Conservation (phyloP, 2,797 vertebrate species). For the Carduelis carduelis region DNA sequence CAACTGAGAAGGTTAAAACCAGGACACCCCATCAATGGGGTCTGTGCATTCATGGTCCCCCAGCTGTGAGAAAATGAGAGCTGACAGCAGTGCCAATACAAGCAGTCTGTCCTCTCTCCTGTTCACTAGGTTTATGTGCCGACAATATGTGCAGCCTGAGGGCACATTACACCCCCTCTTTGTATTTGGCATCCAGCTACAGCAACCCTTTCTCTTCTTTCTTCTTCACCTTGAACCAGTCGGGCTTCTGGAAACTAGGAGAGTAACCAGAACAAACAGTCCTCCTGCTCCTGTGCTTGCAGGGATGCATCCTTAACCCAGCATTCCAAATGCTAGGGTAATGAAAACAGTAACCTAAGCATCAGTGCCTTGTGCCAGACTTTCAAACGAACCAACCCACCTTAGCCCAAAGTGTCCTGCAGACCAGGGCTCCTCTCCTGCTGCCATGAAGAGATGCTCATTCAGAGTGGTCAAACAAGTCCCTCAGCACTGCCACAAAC, state of each 20-base stretch:
- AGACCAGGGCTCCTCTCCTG: background rate
- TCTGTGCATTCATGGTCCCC: conserved; percentile 30
- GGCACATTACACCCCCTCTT: background rate
- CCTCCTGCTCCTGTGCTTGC: background rate
- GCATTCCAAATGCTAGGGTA: background rate
- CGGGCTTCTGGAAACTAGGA: background rate
- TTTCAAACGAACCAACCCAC: background rate
- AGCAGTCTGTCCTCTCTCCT: background rate
- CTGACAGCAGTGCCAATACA: conserved; percentile 55
- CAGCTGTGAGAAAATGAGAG: conserved; percentile 55
- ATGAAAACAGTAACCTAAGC: background rate
- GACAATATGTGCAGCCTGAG: background rate
- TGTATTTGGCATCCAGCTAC: background rate
- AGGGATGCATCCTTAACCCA: background rate
- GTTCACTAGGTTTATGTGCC: background rate
- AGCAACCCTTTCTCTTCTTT: background rate
- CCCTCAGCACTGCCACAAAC: background rate
- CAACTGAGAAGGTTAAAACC: conserved; percentile 26
- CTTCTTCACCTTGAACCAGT: background rate
- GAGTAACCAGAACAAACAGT: background rate
- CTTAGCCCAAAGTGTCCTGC: background rate
- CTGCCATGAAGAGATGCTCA: background rate
- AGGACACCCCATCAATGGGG: background rate
- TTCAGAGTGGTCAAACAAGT: background rate
- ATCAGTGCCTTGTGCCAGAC: background rate